Evolutionary conservation across 2,113 vertebrate species (phyloP).

Genomic region (Centrocercus urophasianus): DNA sequence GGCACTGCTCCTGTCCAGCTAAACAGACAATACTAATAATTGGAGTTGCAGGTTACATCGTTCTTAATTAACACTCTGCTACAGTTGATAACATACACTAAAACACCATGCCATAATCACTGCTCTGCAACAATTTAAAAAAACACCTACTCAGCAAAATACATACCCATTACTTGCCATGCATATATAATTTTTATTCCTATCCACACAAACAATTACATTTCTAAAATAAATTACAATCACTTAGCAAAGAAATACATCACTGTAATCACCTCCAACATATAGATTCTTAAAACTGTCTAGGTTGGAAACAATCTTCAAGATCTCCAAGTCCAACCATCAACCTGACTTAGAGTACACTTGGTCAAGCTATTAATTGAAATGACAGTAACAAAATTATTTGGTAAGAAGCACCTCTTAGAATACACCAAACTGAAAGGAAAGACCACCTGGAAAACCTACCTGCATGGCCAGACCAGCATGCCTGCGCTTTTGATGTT

Average conservation of each 20-base stretch:
- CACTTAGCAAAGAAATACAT: background rate
- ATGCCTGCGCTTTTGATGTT: rapidly evolving
- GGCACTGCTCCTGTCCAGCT: constrained; percentile 73
- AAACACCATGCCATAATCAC: constrained; percentile 65
- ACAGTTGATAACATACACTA: constrained; percentile 74
- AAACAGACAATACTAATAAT: constrained; percentile 74
- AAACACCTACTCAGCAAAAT: constrained; percentile 27
- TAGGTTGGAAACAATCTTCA: background rate
- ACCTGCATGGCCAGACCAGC: background rate
- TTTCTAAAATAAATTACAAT: background rate
- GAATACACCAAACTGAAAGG: background rate
- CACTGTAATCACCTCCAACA: background rate
- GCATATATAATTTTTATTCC: constrained; percentile 9
- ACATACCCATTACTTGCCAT: background rate
- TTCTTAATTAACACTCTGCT: constrained; percentile 82
- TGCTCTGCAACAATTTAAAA: constrained; percentile 63
- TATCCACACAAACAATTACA: background rate
- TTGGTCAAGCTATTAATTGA: background rate
- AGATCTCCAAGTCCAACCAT: background rate
- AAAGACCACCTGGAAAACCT: rapidly evolving
- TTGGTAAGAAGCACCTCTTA: background rate
- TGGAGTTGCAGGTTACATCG: constrained; percentile 71
- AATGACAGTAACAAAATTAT: background rate
- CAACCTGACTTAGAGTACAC: background rate
- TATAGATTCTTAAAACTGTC: background rate